Conservation (phyloP, 2,797 vertebrate genomes). For the Bradypodion ventrale region DNA sequence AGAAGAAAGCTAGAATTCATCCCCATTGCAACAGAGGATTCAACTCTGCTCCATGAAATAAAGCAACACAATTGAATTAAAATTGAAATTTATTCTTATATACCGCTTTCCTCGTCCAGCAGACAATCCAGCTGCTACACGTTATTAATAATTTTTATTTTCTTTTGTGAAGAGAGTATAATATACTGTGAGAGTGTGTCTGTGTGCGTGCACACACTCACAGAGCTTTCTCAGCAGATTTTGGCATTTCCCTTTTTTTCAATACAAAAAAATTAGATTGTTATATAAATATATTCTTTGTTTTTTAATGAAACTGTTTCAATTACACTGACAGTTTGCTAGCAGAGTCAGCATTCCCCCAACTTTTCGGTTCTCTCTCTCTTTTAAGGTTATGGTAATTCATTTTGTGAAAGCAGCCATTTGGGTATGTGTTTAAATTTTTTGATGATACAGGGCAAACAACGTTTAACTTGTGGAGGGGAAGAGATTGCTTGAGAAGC, state of each 20-base stretch:
- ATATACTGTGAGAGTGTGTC: too few species aligned
- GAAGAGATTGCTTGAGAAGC: slow-evolving; percentile 8
- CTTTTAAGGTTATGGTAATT: neutral
- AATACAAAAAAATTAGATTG: slow-evolving; percentile 4
- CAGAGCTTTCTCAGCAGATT: neutral
- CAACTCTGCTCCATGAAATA: too few species aligned
- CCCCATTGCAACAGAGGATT: too few species aligned
- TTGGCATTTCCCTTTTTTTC: neutral
- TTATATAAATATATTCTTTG: neutral
- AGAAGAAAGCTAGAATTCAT: too few species aligned
- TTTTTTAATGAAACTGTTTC: slow-evolving; percentile 17
- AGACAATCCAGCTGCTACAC: too few species aligned
- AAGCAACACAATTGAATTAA: too few species aligned
- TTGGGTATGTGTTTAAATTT: neutral
- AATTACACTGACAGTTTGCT: neutral
- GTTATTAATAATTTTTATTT: neutral
- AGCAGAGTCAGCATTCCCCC: neutral
- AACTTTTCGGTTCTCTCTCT: neutral
- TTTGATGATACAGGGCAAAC: neutral
- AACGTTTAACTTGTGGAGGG: fast-evolving
- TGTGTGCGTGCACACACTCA: neutral
- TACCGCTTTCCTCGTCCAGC: too few species aligned
- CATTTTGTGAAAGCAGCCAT: neutral
- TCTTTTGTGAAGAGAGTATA: neutral
- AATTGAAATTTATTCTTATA: too few species aligned